These are phyloP conservation scores for Colistium nudipinnis DNA, from an alignment of 2,113 vertebrate species.

Conservation along the genomic window DNA sequence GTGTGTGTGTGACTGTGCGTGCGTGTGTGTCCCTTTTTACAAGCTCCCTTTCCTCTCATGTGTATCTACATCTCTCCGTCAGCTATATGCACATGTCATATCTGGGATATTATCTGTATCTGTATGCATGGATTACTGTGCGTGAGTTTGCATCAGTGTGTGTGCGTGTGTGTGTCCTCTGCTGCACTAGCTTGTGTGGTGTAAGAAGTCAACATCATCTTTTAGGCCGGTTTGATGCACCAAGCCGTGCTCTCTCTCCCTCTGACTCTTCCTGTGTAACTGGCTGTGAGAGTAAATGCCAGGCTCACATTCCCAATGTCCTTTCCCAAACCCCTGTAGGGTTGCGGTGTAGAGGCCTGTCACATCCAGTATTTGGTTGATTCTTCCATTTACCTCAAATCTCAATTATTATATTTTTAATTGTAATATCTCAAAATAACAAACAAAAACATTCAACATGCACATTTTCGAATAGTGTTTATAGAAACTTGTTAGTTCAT, in stretches of 20 bases:
- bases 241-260: conserved; percentile 26
- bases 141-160: neutral
- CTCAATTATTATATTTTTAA: neutral
- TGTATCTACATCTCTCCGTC: conserved; percentile 12
- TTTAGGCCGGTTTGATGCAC: conserved; percentile 59
- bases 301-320: conserved; percentile 47
- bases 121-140: conserved; percentile 1
- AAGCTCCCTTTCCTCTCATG: conserved; percentile 19
- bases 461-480: too few species aligned
- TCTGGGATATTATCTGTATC: too few species aligned
- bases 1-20: conserved; percentile 32
- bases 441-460: too few species aligned
- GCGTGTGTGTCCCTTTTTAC: conserved; percentile 4
- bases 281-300: conserved; percentile 65
- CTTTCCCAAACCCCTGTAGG: conserved; percentile 54
- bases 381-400: conserved; percentile 11
- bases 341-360: conserved; percentile 5
- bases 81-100: conserved; percentile 5
- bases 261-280: conserved; percentile 56
- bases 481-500: too few species aligned
- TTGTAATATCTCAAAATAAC: neutral
- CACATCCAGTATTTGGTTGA: conserved; percentile 18
- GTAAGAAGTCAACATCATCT: conserved; percentile 71
- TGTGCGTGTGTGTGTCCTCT: neutral
- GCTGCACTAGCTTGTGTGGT: conserved; percentile 26